Evolutionary conservation across 2,113 vertebrate genomes (phyloP), one percentile per base, ranked within the genome.

Genomic region (Siniperca knerii): DNA sequence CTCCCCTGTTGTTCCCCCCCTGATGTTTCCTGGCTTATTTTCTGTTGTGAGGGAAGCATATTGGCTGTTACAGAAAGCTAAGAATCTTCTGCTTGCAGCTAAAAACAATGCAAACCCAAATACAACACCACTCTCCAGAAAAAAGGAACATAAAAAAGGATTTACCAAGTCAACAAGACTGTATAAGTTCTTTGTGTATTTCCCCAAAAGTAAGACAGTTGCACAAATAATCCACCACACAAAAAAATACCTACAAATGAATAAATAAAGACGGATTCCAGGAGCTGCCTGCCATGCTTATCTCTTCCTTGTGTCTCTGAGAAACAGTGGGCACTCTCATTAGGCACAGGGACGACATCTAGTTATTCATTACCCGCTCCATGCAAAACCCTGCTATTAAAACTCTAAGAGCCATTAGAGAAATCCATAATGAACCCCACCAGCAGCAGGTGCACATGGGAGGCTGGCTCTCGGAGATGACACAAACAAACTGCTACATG

Each of bases 401-500:
- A 95, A 94, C 90, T 89, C 88, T 92, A 92, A 93, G 94, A 92
- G 87, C 92, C 94, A 94, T 95, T 94, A 95, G 92, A 95, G 92
- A 84, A 88, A 93, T 92, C 83, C 90, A 93, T 95, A 95, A 95
- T 94, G 94, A 95, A 92, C 87, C 89, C 87, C 78, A 90, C 75
- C 82, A 94, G 90, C 93, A 93, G 94, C 93, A 94, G 94, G 92
- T 94, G 92, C 89, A 87, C 90, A 79, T 77, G 75, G 90, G 89
- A 89, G 85, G 88, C 69, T 87, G 90, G 82, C 87, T 85, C 83
- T 82, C 23, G 42, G 75, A 93, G 89, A 90, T 82, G 92, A 90
- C 90, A 92, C 92, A 92, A 93, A 91, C 90, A 93, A 79, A 75
- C 86, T 13, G 81, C 86, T 62, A 90, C 91, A 87, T 88, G 93